phyloP scores from a whole-genome alignment of 2,797 vertebrate species.

The Sphenopsis melanotis region DNA sequence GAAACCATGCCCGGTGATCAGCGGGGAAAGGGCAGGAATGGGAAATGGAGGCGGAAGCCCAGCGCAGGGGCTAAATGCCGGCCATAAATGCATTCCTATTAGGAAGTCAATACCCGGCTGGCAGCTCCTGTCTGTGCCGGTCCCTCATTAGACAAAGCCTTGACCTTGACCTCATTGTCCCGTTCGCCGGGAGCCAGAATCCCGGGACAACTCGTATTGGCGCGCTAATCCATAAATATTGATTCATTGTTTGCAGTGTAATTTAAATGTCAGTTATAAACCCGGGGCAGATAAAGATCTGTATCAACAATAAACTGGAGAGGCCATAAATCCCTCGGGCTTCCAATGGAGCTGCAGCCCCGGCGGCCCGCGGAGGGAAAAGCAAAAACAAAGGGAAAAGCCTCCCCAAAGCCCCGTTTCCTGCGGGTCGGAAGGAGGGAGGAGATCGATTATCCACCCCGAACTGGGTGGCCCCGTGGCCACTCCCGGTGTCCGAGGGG shows the following conservation, averaged over 20 bases:
- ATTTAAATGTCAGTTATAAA: slow-evolving; percentile 95
- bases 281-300: slow-evolving; percentile 85
- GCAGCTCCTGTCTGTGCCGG: slow-evolving; percentile 75
- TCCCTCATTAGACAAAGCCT: slow-evolving; percentile 86
- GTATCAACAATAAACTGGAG: slow-evolving; percentile 79
- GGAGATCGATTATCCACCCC: not conserved
- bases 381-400: not conserved
- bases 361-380: not conserved
- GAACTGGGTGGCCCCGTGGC: not conserved
- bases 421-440: not conserved
- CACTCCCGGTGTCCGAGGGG: fast-evolving
- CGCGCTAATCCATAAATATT: slow-evolving; percentile 91
- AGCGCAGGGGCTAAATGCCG: not conserved
- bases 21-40: not conserved
- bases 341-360: slow-evolving; percentile 11
- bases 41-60: not conserved
- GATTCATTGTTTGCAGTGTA: slow-evolving; percentile 92
- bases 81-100: slow-evolving; percentile 35
- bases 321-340: slow-evolving; percentile 53
- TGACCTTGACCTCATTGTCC: slow-evolving; percentile 87
- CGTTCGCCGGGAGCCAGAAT: slow-evolving; percentile 76
- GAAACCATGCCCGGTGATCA: not conserved
- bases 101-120: slow-evolving; percentile 79
- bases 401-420: not conserved
- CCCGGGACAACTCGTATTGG: slow-evolving; percentile 75